These are phyloP conservation scores for Aproaerema taeniolella DNA, from an alignment of 2,888 invertebrate genomes.

Conservation along the genomic window DNA sequence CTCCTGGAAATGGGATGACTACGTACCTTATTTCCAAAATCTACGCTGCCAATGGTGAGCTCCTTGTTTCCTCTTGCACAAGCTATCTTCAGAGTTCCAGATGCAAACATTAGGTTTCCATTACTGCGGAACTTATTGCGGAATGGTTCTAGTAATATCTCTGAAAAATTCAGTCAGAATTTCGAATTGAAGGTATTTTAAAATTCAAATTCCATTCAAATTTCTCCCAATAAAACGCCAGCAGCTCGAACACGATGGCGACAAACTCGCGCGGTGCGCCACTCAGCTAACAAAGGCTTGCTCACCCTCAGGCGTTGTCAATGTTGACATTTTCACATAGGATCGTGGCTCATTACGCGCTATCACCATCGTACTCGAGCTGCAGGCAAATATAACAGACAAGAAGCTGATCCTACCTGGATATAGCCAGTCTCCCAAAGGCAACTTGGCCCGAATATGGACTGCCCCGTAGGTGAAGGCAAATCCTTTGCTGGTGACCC, in stretches of 20 bases:
- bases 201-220: no score
- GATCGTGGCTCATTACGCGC: no score
- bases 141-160: slow-evolving; percentile 79
- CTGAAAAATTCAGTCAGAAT: slow-evolving; percentile 24
- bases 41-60: slow-evolving; percentile 35
- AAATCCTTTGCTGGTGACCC: slow-evolving; percentile 79
- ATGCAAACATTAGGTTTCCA: slow-evolving; percentile 72
- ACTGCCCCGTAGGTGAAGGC: slow-evolving; percentile 83
- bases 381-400: no score
- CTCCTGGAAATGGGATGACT: no score
- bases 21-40: slow-evolving; percentile 14
- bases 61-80: slow-evolving; percentile 80
- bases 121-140: slow-evolving; percentile 80
- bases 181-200: no score
- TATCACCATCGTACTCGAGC: no score
- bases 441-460: slow-evolving; percentile 83
- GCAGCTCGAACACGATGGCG: no score
- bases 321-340: no score
- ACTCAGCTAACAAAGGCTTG: no score
- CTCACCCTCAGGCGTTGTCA: no score
- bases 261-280: no score
- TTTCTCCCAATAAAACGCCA: no score
- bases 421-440: slow-evolving; percentile 84
- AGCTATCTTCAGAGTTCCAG: slow-evolving; percentile 85
- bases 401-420: slow-evolving; percentile 53